Evolutionary conservation across 2,888 invertebrate genomes (phyloP), one percentile per base, ranked within the genome.

Genomic region (Stramonita haemastoma): DNA sequence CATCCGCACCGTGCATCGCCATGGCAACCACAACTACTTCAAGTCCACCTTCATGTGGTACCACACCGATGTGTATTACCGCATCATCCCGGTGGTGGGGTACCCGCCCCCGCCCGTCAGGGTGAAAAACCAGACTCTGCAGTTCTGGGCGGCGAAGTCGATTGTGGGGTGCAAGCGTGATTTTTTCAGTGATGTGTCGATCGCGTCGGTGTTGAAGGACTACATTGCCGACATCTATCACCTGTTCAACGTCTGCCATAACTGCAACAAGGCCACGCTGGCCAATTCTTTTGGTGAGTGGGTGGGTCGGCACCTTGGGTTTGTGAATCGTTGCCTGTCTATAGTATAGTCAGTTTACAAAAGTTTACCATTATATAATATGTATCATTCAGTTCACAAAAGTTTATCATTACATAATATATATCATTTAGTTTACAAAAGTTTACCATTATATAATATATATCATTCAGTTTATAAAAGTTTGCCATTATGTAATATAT

Each of bases 11-110:
- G 96, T 96, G n/a, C 96, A 96, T 94, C 95, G 96, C 60, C 96
- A 96, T 94, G 96, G 96, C 79, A 96, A 96, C 93, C 96, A 96
- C 93, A 96, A 96, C 92, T 96, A 96, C 92, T 96, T 96, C 93
- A 96, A 96, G 92, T 96, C 96, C 17, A 96, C 96, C 4, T 96
- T 96, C 91, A 96, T 96, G 96, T 96, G 96, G 96, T 96, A 96
- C 91, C 96, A 96, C 91, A 96, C 96, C 5, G 96, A 96, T 91
- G 95, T 96, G 15, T 96, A 96, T 91, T 96, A 96, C 89, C 94
- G 96, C 89, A 96, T 96, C 85, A 94, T 96, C 56, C 94, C 94
- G 8, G 93, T 94, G n/a, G 90, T 91, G 70, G 94, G 94, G 56
- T 90, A 91, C 36, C 87, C 90, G 6, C 87, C 89, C 34, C 92